phyloP scores from a whole-genome alignment of 2,797 vertebrate species.

The Poecile montanus region DNA sequence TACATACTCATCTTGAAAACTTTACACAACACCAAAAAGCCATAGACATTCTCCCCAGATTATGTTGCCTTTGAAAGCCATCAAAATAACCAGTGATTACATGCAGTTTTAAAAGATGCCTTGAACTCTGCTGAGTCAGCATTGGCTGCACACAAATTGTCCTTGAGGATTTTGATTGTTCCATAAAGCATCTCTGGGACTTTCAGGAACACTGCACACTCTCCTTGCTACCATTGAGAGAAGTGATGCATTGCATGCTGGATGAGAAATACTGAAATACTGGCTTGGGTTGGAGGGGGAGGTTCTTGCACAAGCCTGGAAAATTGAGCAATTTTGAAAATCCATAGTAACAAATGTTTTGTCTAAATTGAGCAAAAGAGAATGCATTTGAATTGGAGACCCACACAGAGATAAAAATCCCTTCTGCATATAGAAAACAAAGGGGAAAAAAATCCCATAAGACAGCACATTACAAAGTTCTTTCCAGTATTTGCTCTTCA shows the following conservation, averaged over 20 bases:
- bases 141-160: neutral
- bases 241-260: neutral
- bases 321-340: slow-evolving; percentile 41
- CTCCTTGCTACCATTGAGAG: neutral
- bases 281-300: neutral
- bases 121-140: slow-evolving; percentile 8
- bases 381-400: neutral
- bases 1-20: rapidly evolving
- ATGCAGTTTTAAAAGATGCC: neutral
- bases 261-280: neutral
- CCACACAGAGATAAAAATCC: neutral
- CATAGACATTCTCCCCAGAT: neutral
- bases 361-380: neutral
- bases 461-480: neutral
- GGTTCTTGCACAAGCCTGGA: neutral
- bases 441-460: neutral
- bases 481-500: neutral
- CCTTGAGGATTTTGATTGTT: slow-evolving; percentile 23
- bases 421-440: slow-evolving; percentile 1
- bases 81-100: neutral
- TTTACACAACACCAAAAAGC: neutral
- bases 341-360: neutral
- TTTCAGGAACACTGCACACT: neutral
- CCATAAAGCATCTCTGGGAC: neutral
- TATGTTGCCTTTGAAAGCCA: neutral